Base-by-base conservation (phyloP, 2,113 vertebrate genomes). In the Uria lomvia region DNA sequence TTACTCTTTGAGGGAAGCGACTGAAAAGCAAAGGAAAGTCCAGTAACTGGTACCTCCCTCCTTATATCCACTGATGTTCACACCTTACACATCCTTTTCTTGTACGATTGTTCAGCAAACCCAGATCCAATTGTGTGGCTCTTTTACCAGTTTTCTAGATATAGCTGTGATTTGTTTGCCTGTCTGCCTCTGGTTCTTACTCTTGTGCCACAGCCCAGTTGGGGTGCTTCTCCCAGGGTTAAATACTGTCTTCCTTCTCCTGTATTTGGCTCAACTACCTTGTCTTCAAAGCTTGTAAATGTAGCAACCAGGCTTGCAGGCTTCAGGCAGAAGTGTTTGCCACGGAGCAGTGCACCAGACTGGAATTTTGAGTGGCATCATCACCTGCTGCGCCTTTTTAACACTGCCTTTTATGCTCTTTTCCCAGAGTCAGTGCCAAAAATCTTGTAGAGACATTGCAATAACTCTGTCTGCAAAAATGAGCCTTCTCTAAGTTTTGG, bases 341-440 rank as follows among this genome's bases (percentile, higher is more conserved):
- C 65, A 50, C 4, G 2, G 67, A 79, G 11, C 38, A n/a, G 65
- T 58, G 58, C 55, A 89, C 42, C 50, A 86, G 91, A 74, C 50
- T 92, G 73, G 72, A 96, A 96, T 95, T 95, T 53, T 88, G 82
- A 93, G 78, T 79, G 91, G 68, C 94, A 95, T 94, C 80, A 84
- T 96, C 72, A 94, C 83, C 86, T 92, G 79, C 86, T 96, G 86
- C 12, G 5, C 34, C 38, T 91, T 88, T 88, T 80, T 71, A 43
- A 30, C 49, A 21, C 15, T 70, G 55, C 36, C 43, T 83, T 76
- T 76, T 80, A 86, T 62, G 23, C 45, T 88, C 2, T 70, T 94
- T 92, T 94, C 89, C 80, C 93, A 97, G 72, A 81, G 50, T 40
- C 23, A 1, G 18, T 67, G 80, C 89, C 63, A 91, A 92, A 67